phyloP scores from a whole-genome alignment of 2,888 invertebrate genomes.

The Lymantria dispar region DNA sequence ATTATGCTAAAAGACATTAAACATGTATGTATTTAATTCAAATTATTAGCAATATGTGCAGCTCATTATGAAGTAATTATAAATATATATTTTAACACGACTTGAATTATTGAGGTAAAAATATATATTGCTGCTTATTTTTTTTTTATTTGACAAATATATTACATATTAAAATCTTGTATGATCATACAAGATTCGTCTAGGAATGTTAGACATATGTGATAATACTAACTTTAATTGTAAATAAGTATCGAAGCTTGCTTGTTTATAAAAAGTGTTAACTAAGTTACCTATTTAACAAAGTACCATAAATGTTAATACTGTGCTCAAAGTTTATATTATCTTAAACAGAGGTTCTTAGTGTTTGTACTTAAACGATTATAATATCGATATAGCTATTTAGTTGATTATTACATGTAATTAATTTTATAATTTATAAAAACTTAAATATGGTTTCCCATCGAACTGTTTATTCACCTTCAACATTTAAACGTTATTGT shows the following conservation, averaged over 20 bases:
- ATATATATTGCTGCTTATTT: neutral
- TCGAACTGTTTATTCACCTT: constrained; percentile 14
- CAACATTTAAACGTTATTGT: neutral
- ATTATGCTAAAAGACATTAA: neutral
- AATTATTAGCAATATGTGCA: neutral
- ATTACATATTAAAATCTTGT: neutral
- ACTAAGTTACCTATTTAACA: constrained; percentile 15
- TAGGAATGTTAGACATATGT: constrained; percentile 17
- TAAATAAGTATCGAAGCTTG: constrained; percentile 14
- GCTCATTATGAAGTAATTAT: neutral
- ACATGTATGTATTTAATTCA: neutral
- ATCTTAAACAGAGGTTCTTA: constrained; percentile 15
- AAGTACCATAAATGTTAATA: constrained; percentile 15
- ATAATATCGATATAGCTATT: constrained; percentile 21
- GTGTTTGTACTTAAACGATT: constrained; percentile 32
- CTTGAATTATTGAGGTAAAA: neutral
- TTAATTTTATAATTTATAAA: constrained; percentile 8
- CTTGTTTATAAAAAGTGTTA: constrained; percentile 11
- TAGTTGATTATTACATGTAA: constrained; percentile 30
- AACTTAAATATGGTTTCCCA: constrained; percentile 11
- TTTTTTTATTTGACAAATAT: neutral
- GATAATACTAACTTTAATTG: constrained; percentile 26
- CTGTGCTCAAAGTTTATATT: constrained; percentile 30
- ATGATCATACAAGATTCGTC: neutral
- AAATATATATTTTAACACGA: neutral